Evolutionary conservation across 2,888 invertebrate species (phyloP).

Genomic region (Synanthedon myopaeformis): DNA sequence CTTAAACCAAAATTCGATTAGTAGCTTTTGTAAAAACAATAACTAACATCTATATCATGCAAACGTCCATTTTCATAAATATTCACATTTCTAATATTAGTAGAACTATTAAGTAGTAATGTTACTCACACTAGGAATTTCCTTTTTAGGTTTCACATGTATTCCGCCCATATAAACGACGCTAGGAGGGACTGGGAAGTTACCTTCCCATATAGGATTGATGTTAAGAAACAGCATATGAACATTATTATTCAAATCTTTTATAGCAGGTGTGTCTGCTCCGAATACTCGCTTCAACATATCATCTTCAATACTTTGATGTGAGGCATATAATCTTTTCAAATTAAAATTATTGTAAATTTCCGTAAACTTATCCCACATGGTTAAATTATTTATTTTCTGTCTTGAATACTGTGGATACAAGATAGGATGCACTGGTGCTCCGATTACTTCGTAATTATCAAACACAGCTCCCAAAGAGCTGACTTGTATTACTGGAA

Average conservation of each 20-base stretch:
- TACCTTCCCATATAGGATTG: constrained; percentile 33
- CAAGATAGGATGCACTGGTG: constrained; percentile 19
- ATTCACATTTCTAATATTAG: neutral
- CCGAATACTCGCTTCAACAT: constrained; percentile 18
- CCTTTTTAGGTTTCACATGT: constrained; percentile 26
- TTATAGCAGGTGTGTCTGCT: constrained; percentile 12
- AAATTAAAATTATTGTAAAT: constrained; percentile 10
- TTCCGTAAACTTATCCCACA: constrained; percentile 22
- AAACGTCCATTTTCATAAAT: no score
- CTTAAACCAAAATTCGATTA: no score
- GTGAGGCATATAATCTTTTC: constrained; percentile 2
- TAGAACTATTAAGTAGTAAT: neutral
- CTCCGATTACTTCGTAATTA: constrained; percentile 18
- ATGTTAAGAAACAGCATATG: constrained; percentile 44
- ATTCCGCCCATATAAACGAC: constrained; percentile 45
- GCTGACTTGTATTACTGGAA: constrained; percentile 31
- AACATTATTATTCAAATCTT: constrained; percentile 22
- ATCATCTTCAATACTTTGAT: constrained; percentile 9
- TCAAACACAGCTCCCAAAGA: constrained; percentile 19
- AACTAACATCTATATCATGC: no score
- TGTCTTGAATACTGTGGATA: constrained; percentile 16
- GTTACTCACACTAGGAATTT: constrained; percentile 32
- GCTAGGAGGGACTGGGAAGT: constrained; percentile 39
- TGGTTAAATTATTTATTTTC: constrained; percentile 16
- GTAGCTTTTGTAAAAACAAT: no score